Evolutionary conservation across 1,140 invertebrate species (phyloP), one percentile per base, ranked within the genome.

Genomic region (Apis laboriosa): DNA sequence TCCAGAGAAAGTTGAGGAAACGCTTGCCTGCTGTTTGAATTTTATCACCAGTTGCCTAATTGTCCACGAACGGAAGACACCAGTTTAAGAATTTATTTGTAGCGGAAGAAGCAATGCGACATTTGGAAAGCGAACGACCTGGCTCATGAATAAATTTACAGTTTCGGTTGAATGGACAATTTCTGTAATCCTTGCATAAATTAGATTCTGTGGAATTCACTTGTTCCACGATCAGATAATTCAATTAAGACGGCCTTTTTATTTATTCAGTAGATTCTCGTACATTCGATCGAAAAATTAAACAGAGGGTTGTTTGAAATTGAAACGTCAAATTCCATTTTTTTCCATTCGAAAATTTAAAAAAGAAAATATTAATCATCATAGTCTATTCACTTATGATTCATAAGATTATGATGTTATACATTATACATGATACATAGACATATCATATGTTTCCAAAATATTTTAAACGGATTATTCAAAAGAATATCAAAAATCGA

Each of bases 61-160:
- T 84, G 86, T 64, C 83, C 76, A 49, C 34, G 70, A 81, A 67
- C 86, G 83, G 86, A 85, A 86, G 83, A 67, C 56, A 67, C 71
- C 78, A 63, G 49, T 80, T 73, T 79, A 72, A 84, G 43, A 88
- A 91, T 89, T 90, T 88, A 88, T 90, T 85, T 76, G 68, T 53
- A 71, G 83, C 77, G 80, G 82, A 63, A 63, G 77, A 53, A 67
- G 60, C 71, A 77, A n/a, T 74, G 87, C 87, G 87, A 91, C 91
- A 92, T 91, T 91, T 90, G 91, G 90, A 80, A 75, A 83, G 84
- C 90, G 91, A 85, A 82, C 77, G 58, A 80, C 70, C 77, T 77
- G 64, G 24, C 78, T 81, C 67, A 66, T 56, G 84, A 80, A 70
- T 64, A 74, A 88, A 86, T 90, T 87, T 84, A 87, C 83, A 63